These are phyloP conservation scores for Fragum sueziense DNA, from an alignment of 2,888 invertebrate genomes.

Conservation along the genomic window DNA sequence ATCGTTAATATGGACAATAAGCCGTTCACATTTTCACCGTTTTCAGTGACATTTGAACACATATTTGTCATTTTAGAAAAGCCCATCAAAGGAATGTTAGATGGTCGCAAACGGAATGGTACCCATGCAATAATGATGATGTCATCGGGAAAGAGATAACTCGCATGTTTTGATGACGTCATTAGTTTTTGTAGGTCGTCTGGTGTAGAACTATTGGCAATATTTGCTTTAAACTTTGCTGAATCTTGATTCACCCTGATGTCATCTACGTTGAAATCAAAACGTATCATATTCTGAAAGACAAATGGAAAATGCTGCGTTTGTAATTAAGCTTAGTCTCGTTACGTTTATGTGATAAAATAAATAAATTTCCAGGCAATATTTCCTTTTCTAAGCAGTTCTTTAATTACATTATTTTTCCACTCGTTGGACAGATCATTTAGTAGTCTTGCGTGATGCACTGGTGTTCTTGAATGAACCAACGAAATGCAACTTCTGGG, in stretches of 20 bases:
- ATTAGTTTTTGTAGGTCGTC: not conserved
- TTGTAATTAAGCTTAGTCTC: too few species aligned
- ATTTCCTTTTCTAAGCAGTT: too few species aligned
- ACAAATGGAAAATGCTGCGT: too few species aligned
- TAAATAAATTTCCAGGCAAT: too few species aligned
- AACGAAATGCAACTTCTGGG: too few species aligned
- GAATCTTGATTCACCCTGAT: not conserved
- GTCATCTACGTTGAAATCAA: not conserved
- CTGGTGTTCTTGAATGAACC: too few species aligned
- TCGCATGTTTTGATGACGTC: not conserved
- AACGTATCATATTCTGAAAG: not conserved
- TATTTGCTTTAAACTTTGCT: not conserved
- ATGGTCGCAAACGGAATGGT: conserved; percentile 3
- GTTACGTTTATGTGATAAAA: too few species aligned
- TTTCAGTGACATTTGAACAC: not conserved
- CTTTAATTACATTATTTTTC: too few species aligned
- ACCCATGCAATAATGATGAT: conserved; percentile 23
- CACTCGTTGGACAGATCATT: too few species aligned
- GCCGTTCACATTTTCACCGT: not conserved
- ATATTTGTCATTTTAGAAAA: not conserved
- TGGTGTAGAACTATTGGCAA: not conserved
- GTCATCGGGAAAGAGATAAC: conserved; percentile 25
- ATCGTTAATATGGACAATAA: not conserved
- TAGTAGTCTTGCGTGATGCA: too few species aligned
- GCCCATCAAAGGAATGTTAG: conserved; percentile 23